phyloP scores from a whole-genome alignment of 2,113 vertebrate species.

The Pterophyllum scalare region DNA sequence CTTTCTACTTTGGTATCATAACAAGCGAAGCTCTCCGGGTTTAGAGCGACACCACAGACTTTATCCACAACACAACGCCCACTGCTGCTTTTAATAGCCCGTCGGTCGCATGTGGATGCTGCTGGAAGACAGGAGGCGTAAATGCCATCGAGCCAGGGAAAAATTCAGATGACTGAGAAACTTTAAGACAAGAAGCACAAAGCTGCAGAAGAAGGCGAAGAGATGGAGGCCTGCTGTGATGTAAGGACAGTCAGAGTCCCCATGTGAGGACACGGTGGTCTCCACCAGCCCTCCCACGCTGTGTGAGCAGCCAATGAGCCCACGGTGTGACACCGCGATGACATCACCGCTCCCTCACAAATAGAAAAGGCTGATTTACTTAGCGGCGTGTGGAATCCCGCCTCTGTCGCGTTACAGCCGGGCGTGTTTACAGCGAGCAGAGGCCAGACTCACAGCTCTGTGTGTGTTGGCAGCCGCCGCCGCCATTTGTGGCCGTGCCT shows the following conservation, averaged over 20 bases:
- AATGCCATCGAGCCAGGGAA: constrained; percentile 21
- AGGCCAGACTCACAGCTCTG: constrained; percentile 50
- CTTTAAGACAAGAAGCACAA: not conserved
- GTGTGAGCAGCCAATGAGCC: constrained; percentile 38
- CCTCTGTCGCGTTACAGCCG: constrained; percentile 30
- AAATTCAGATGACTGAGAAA: constrained; percentile 31
- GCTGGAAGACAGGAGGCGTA: not conserved
- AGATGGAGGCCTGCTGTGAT: not conserved
- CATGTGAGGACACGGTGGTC: constrained; percentile 22
- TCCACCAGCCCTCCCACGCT: constrained; percentile 41
- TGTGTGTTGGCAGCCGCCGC: constrained; percentile 73
- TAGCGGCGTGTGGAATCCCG: constrained; percentile 73
- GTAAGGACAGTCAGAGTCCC: not conserved
- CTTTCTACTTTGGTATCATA: constrained; percentile 69
- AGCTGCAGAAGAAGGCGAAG: not conserved
- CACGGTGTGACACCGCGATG: constrained; percentile 43
- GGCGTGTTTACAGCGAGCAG: constrained; percentile 58
- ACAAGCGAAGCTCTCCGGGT: constrained; percentile 66
- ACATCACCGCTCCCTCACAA: constrained; percentile 68
- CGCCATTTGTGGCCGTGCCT: constrained; percentile 75
- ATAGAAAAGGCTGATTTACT: constrained; percentile 60
- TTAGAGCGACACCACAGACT: constrained; percentile 66
- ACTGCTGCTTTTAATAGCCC: constrained; percentile 66
- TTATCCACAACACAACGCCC: constrained; percentile 66
- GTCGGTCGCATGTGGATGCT: constrained; percentile 42